Conservation (phyloP, 2,113 vertebrate species). For the Cyanoramphus novaezelandiae region DNA sequence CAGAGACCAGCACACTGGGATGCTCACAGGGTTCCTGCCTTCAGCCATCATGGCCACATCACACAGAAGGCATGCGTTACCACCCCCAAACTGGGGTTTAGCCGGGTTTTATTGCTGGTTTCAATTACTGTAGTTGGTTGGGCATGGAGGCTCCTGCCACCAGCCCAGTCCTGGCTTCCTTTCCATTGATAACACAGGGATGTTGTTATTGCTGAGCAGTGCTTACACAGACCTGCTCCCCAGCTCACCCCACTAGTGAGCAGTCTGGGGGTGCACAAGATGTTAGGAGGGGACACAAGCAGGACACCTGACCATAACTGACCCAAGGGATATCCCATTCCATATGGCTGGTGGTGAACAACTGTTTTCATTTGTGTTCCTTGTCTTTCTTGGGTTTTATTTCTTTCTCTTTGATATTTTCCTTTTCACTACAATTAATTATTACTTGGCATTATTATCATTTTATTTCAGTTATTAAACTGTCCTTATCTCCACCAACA, state of each 20-base stretch:
- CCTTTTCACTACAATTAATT: background rate
- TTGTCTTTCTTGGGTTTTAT: background rate
- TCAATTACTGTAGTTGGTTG: background rate
- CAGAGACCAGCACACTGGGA: accelerated
- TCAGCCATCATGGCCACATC: accelerated
- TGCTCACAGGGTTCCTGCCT: background rate
- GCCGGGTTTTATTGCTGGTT: background rate
- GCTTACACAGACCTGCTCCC: background rate
- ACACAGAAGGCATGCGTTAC: accelerated
- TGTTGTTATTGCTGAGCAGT: background rate
- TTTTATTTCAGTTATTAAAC: background rate
- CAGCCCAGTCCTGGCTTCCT: background rate
- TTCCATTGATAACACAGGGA: background rate
- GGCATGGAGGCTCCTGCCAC: background rate
- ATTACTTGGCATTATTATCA: background rate
- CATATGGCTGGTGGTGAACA: background rate
- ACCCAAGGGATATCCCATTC: background rate
- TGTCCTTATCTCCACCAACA: background rate
- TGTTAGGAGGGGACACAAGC: background rate
- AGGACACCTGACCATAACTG: background rate
- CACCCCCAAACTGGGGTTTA: background rate
- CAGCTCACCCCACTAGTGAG: background rate
- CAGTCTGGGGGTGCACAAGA: background rate
- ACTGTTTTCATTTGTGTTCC: background rate
- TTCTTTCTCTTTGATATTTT: background rate